Percentiles rank a stretch among this genome's conserved stretches.
Evolutionary conservation across 2,797 vertebrate species (phyloP).

Genomic region (Hypotaenidia okinawae): DNA sequence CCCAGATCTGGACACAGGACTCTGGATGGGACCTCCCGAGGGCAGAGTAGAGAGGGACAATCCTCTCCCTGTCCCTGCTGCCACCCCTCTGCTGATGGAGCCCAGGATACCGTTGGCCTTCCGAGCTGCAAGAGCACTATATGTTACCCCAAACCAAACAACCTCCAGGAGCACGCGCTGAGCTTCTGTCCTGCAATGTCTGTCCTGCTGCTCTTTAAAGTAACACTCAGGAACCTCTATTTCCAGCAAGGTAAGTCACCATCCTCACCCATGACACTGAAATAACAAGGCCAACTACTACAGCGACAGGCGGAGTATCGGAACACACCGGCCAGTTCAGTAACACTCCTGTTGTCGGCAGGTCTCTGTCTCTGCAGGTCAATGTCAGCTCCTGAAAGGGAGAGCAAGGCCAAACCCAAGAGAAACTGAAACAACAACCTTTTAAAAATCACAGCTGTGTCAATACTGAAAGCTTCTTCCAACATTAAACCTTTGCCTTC

Average conservation of each 20-base stretch:
- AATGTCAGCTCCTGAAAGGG: background rate
- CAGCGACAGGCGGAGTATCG: fast-evolving
- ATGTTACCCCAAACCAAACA: background rate
- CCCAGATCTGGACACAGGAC: too few species aligned
- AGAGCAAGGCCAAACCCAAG: background rate
- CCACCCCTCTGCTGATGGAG: too few species aligned
- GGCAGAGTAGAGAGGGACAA: too few species aligned
- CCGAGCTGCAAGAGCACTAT: too few species aligned
- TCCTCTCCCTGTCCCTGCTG: too few species aligned
- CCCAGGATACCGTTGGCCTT: too few species aligned
- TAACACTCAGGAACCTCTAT: background rate
- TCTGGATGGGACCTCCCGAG: too few species aligned
- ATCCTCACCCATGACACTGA: background rate
- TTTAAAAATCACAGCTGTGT: background rate
- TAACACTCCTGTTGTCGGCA: background rate
- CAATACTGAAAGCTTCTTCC: background rate
- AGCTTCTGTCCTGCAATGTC: background rate
- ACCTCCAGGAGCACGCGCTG: background rate
- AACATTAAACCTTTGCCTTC: background rate
- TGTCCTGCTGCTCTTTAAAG: background rate
- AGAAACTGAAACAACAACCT: background rate
- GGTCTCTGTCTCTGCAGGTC: background rate
- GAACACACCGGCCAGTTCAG: background rate
- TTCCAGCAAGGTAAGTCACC: background rate
- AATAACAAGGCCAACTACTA: background rate